phyloP scores from a whole-genome alignment of 2,797 vertebrate species.

The Scolopax rusticola region DNA sequence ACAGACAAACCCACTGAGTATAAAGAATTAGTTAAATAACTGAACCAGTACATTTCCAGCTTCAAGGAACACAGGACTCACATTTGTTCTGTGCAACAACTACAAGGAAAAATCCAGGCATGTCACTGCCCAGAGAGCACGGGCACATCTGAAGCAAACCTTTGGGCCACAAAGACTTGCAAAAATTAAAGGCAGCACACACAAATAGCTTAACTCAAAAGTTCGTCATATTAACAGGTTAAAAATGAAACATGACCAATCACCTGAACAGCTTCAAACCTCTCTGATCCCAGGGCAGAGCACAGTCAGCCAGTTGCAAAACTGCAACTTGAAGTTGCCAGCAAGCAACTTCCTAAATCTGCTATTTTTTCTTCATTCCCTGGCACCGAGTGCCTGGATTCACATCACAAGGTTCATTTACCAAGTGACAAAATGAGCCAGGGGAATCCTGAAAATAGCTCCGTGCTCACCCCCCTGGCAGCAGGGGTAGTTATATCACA shows the following conservation, averaged over 20 bases:
- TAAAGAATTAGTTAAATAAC: not conserved
- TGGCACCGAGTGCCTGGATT: accelerated
- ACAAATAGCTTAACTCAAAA: not conserved
- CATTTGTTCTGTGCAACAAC: not conserved
- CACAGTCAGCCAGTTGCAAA: not conserved
- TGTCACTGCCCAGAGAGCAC: not conserved
- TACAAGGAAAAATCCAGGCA: not conserved
- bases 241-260: not conserved
- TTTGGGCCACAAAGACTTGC: not conserved
- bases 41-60: accelerated
- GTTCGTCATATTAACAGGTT: not conserved
- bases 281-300: not conserved
- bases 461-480: not conserved
- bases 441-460: not conserved
- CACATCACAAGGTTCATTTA: not conserved
- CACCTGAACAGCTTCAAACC: not conserved
- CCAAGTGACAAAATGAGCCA: not conserved
- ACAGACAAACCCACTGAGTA: not conserved
- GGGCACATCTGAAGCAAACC: not conserved
- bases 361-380: not conserved
- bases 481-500: not conserved
- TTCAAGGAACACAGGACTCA: not conserved
- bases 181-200: not conserved
- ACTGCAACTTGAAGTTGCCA: not conserved
- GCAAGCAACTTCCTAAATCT: not conserved